Evolutionary conservation across 2,113 vertebrate genomes (phyloP).

Genomic region (Podarcis cretensis): DNA sequence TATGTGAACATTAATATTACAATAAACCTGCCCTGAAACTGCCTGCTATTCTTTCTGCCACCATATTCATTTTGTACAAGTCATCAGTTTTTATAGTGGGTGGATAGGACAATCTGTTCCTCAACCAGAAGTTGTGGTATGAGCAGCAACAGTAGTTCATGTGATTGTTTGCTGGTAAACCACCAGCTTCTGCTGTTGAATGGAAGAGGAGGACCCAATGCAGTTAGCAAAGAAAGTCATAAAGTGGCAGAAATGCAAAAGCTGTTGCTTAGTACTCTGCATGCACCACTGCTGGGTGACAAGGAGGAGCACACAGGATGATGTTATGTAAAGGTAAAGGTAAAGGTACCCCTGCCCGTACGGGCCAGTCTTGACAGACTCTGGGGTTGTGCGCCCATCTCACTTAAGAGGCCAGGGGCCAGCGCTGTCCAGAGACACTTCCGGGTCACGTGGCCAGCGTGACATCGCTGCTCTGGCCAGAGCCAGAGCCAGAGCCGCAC

Average conservation of each 20-base stretch:
- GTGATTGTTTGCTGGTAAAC: background rate
- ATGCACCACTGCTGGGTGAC: background rate
- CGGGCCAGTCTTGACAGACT: too few species aligned
- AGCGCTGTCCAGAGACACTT: too few species aligned
- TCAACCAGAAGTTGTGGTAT: background rate
- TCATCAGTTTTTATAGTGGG: background rate
- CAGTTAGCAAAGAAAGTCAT: background rate
- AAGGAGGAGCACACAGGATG: background rate
- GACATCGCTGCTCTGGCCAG: too few species aligned
- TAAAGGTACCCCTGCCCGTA: too few species aligned
- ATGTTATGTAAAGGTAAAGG: too few species aligned
- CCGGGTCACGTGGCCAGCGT: too few species aligned
- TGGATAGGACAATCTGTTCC: background rate
- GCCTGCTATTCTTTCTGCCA: background rate
- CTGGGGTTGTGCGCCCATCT: too few species aligned
- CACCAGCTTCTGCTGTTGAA: background rate
- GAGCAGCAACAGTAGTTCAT: background rate
- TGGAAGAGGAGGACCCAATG: background rate
- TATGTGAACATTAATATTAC: background rate
- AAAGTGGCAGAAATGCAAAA: background rate
- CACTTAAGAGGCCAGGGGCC: too few species aligned
- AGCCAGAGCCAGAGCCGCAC: too few species aligned
- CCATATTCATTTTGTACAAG: background rate
- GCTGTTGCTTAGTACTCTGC: background rate
- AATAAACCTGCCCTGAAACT: conserved; percentile 12